Evolutionary conservation across 2,888 invertebrate species (phyloP).

Genomic region (Rhabditophanes sp.): DNA sequence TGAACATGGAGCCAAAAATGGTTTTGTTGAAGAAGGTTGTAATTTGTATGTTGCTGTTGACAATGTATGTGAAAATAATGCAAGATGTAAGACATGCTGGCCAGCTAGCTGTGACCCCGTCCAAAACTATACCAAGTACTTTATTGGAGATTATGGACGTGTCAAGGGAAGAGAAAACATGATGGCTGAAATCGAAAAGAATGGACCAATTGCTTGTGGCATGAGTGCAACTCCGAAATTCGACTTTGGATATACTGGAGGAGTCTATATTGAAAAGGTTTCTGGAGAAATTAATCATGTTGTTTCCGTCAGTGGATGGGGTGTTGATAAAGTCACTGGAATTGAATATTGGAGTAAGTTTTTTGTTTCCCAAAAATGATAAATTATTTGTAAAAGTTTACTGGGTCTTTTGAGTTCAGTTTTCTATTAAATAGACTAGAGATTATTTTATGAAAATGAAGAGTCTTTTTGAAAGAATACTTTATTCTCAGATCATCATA

Average conservation of each 20-base stretch:
- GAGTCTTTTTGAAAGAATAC: too few species aligned
- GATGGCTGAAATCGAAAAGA: constrained; percentile 49
- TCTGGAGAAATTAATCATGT: constrained; percentile 45
- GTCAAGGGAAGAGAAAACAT: constrained; percentile 46
- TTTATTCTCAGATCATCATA: too few species aligned
- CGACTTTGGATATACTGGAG: constrained; percentile 41
- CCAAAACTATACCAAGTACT: constrained; percentile 47
- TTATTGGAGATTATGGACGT: constrained; percentile 45
- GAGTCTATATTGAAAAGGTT: constrained; percentile 43
- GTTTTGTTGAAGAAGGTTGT: constrained; percentile 49
- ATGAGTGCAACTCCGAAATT: constrained; percentile 43
- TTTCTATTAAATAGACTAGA: too few species aligned
- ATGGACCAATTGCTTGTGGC: constrained; percentile 48
- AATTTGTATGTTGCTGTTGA: constrained; percentile 49
- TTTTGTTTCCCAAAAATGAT: too few species aligned
- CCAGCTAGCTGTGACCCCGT: constrained; percentile 45
- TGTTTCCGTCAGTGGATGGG: constrained; percentile 49
- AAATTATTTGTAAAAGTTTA: too few species aligned
- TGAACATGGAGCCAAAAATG: constrained; percentile 46
- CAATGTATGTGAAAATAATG: constrained; percentile 45
- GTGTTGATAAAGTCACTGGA: constrained; percentile 45
- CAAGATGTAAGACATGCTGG: constrained; percentile 47
- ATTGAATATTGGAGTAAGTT: constrained; percentile 49
- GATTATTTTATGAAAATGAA: too few species aligned
- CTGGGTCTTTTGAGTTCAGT: too few species aligned